Evolutionary conservation across 1,140 invertebrate genomes (phyloP), one percentile per base, ranked within the genome.

Genomic region (Pogonomyrmex barbatus): DNA sequence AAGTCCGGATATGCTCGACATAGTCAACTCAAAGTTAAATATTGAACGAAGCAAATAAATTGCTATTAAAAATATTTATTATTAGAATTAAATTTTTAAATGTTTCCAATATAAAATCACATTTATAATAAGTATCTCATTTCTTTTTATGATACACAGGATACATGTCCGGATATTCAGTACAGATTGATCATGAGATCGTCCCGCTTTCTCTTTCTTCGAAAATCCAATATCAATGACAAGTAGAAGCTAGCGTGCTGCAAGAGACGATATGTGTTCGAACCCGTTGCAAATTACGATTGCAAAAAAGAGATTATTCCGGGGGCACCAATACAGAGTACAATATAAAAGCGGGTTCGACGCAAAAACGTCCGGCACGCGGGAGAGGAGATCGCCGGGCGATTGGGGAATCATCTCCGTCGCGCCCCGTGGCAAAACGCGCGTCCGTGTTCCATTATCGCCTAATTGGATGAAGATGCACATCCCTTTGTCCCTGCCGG

Each of bases 391-490:
- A 62, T 68, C 62, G 82, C 62, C 75, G 60, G 24, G n/a, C 73
- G 70, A 77, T 77, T 65, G 83, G 88, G 88, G 65, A 81, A 89
- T 87, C 60, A 85, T 84, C 62, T 76, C 62, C 67, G 77, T 77
- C 39, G 65, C 70, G 77, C 56, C 76, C 86, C 88, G 89, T 90
- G 89, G 89, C 88, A 88, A 90, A 90, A 90, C 88, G 89, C 70
- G 76, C 86, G 81, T 82, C 50, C 76, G 86, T 87, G 60, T 91
- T 88, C 90, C 91, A 93, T 93, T 93, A 92, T 92, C 89, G 87
- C 88, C 90, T 93, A 93, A 93, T 93, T 93, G 91, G 92, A 93
- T 93, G 93, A 93, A 93, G 91, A 91, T 91, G 92, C 93, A 93
- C 88, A 93, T 93, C 92, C 79, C 87, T 91, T 93, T 92, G 92